Percentiles rank a stretch among this genome's conserved stretches.
Conservation (phyloP, 1,140 invertebrate species). For the Paramacrobiotus metropolitanus region DNA sequence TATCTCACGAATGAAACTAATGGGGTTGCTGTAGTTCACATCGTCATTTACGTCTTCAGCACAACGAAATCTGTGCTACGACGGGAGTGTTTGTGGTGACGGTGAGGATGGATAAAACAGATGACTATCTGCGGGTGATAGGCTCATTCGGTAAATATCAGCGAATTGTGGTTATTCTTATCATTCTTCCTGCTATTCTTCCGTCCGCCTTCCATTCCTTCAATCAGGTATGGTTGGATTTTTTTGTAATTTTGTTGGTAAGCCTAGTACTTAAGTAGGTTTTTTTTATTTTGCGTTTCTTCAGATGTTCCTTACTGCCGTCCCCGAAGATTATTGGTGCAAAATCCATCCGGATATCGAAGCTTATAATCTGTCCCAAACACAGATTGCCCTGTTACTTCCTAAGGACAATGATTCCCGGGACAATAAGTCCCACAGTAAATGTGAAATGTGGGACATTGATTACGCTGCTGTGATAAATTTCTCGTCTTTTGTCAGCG, state of each 20-base stretch:
- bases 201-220: constrained; percentile 71
- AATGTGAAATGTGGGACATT: neutral
- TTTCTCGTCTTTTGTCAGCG: neutral
- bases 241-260: neutral
- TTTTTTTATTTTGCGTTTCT: neutral
- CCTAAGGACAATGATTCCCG: neutral
- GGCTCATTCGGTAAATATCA: constrained; percentile 69
- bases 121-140: constrained; percentile 53
- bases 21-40: no score
- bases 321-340: neutral
- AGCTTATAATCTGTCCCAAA: neutral
- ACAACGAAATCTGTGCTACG: no score
- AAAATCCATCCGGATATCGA: neutral
- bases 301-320: neutral
- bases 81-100: no score
- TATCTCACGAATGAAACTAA: no score
- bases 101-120: no score
- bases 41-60: no score
- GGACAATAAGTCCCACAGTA: neutral
- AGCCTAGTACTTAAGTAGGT: no score
- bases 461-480: neutral
- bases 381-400: neutral
- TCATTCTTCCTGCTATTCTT: constrained; percentile 59
- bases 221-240: constrained; percentile 43
- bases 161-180: constrained; percentile 54